A percentile compares a stretch with the other conserved stretches of the same genome.
These are phyloP conservation scores for Stictonetta naevosa DNA, from an alignment of 2,113 vertebrate species.

Conservation along the genomic window DNA sequence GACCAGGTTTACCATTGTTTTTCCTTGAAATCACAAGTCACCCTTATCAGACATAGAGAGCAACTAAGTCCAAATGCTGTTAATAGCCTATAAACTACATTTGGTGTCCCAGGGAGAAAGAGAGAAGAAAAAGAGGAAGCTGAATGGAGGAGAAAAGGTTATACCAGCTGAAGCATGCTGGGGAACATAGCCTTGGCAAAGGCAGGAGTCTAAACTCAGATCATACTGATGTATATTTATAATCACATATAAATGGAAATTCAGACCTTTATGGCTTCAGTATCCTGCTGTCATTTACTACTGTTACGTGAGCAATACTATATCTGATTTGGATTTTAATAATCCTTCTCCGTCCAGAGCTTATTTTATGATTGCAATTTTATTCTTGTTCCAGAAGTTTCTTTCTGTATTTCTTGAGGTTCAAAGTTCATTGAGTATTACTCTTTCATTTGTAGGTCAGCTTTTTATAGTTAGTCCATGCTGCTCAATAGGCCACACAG, in stretches of 20 bases:
- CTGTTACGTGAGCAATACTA: neutral
- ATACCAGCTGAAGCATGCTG: neutral
- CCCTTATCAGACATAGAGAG: neutral
- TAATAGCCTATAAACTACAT: neutral
- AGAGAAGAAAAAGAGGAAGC: neutral
- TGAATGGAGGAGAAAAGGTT: neutral
- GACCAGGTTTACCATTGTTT: rapidly evolving
- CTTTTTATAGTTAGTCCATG: neutral
- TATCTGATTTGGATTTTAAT: neutral
- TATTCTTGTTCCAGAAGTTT: neutral
- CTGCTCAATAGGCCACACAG: neutral
- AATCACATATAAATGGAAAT: neutral
- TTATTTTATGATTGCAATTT: neutral
- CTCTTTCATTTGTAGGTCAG: neutral
- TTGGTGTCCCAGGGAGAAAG: neutral
- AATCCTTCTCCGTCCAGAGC: neutral
- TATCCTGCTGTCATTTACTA: neutral
- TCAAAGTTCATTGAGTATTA: neutral
- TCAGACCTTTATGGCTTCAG: neutral
- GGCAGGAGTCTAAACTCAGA: neutral
- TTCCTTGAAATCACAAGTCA: neutral
- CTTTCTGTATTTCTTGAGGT: neutral
- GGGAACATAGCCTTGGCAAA: neutral
- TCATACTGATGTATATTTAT: neutral
- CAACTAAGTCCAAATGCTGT: neutral